phyloP scores from a whole-genome alignment of 2,888 invertebrate genomes.

The Phoronis australis region DNA sequence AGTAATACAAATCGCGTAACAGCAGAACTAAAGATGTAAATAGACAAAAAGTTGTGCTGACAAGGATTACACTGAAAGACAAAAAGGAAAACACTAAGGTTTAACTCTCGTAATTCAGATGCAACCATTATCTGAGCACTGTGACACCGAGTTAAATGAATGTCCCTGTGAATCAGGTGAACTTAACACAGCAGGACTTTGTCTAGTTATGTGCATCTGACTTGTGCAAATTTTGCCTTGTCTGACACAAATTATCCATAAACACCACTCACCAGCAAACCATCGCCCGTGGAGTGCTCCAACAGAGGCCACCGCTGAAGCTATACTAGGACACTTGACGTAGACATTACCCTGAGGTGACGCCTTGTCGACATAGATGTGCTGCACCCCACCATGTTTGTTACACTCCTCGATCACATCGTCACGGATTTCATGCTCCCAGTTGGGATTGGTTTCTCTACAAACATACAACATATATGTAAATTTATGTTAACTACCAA shows the following conservation, averaged over 20 bases:
- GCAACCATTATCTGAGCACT: no score
- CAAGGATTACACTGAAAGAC: no score
- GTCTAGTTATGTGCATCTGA: not conserved
- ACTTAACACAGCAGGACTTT: not conserved
- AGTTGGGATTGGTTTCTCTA: conserved; percentile 71
- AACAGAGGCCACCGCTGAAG: conserved; percentile 92
- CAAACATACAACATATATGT: no score
- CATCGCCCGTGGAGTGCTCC: conserved; percentile 94
- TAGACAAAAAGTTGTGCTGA: no score
- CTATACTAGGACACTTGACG: conserved; percentile 95
- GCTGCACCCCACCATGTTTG: conserved; percentile 93
- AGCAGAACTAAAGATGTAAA: no score
- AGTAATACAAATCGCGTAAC: no score
- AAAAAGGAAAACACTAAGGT: no score
- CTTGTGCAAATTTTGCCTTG: not conserved
- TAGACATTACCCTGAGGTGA: conserved; percentile 96
- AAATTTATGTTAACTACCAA: no score
- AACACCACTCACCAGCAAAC: conserved; percentile 70
- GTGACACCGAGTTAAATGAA: no score
- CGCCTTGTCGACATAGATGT: conserved; percentile 89
- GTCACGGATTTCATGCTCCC: conserved; percentile 91
- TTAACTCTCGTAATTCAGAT: no score
- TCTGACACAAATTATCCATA: no score
- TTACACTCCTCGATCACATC: conserved; percentile 98
- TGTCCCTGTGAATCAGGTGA: not conserved